phyloP scores from a whole-genome alignment of 2,888 invertebrate species.

The Oxyscelio sp. region DNA sequence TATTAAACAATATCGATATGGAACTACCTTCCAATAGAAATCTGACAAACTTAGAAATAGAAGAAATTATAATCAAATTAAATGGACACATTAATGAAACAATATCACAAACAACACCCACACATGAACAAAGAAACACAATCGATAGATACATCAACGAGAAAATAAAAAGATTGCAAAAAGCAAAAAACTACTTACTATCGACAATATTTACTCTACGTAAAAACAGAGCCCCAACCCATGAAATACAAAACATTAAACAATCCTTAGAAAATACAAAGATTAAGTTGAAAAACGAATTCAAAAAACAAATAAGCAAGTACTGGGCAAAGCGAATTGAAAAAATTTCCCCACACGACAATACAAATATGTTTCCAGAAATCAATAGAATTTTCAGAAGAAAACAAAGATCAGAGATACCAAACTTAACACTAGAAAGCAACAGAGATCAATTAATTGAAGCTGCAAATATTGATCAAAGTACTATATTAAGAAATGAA shows the following conservation, averaged over 20 bases:
- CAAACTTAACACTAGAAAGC: no score
- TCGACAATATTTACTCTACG: conserved; percentile 9
- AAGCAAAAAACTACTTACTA: conserved; percentile 18
- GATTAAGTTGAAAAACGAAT: not conserved
- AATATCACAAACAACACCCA: conserved; percentile 15
- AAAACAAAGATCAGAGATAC: not conserved
- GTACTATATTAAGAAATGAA: not conserved
- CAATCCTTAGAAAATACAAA: not conserved
- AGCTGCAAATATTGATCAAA: no score
- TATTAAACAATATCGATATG: not conserved
- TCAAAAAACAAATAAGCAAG: not conserved
- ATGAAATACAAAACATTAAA: no score
- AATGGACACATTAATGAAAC: conserved; percentile 3
- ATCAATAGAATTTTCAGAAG: not conserved
- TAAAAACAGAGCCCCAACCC: not conserved
- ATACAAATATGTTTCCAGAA: not conserved
- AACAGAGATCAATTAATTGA: no score
- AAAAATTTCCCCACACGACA: not conserved
- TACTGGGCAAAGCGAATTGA: not conserved
- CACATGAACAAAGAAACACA: conserved; percentile 9
- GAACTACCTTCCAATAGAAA: conserved; percentile 17
- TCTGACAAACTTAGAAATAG: conserved; percentile 27
- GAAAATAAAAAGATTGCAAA: conserved; percentile 43
- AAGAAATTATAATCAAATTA: not conserved
- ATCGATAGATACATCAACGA: conserved; percentile 13